These are phyloP conservation scores for Troglohyphantes excavatus DNA, from an alignment of 2,888 invertebrate genomes.

Conservation along the genomic window DNA sequence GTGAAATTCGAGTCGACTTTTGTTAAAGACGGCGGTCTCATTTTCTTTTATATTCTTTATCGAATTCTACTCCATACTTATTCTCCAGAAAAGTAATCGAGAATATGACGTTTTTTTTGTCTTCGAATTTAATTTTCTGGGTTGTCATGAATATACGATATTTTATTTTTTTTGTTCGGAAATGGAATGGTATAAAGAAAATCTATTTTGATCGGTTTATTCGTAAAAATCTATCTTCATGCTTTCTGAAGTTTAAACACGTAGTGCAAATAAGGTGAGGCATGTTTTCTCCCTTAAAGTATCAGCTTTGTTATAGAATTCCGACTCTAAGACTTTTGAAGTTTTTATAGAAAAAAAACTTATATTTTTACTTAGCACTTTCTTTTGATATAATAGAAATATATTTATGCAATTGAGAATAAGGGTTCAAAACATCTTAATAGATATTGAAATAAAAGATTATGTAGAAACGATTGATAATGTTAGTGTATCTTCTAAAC, in stretches of 20 bases:
- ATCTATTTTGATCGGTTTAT: background rate
- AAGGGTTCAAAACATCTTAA: no score
- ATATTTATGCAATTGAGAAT: no score
- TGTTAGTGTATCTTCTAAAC: no score
- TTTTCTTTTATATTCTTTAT: background rate
- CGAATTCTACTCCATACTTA: slow-evolving; percentile 9
- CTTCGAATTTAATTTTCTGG: slow-evolving; percentile 43
- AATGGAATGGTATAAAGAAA: background rate
- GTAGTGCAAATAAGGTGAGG: slow-evolving; percentile 45
- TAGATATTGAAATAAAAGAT: no score
- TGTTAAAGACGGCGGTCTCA: slow-evolving; percentile 12
- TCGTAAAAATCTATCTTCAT: background rate
- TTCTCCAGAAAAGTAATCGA: slow-evolving; percentile 23
- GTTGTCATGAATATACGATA: slow-evolving; percentile 25
- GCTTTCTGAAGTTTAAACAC: slow-evolving; percentile 39
- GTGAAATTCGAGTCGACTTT: slow-evolving; percentile 21
- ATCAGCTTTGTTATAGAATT: background rate
- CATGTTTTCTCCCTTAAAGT: slow-evolving; percentile 19
- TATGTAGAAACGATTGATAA: no score
- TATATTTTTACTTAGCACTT: no score
- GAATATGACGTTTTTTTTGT: background rate
- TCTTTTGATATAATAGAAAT: no score
- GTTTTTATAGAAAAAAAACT: background rate
- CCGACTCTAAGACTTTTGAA: background rate
- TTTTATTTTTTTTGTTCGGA: background rate